phyloP scores from a whole-genome alignment of 2,888 invertebrate species.

The Aphidoletes aphidimyza region DNA sequence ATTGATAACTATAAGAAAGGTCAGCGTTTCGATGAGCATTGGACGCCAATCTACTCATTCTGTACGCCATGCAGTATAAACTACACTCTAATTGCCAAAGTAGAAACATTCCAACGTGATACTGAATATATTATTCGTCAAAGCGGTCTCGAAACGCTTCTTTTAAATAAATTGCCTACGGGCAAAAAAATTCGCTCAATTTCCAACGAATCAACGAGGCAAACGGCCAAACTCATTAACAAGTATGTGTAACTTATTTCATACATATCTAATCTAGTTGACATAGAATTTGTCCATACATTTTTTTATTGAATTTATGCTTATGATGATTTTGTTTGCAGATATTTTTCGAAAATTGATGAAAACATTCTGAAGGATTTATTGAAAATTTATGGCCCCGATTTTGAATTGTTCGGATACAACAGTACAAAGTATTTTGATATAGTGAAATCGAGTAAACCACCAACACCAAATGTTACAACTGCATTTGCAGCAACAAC shows the following conservation, averaged over 20 bases:
- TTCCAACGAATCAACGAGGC: conserved; percentile 65
- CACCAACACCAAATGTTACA: conserved; percentile 11
- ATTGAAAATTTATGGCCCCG: conserved; percentile 73
- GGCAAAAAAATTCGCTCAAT: conserved; percentile 68
- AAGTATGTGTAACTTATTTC: conserved; percentile 66
- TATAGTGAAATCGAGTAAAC: conserved; percentile 64
- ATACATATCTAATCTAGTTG: too few relatives aligned
- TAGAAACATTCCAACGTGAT: conserved; percentile 72
- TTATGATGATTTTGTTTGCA: conserved; percentile 56
- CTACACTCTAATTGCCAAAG: conserved; percentile 73
- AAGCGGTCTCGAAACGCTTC: conserved; percentile 70
- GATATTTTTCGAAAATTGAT: conserved; percentile 71
- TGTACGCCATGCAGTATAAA: conserved; percentile 76
- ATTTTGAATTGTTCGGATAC: conserved; percentile 78
- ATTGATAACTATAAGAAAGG: conserved; percentile 71
- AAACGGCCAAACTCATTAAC: conserved; percentile 68
- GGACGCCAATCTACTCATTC: conserved; percentile 74
- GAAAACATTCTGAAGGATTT: conserved; percentile 70
- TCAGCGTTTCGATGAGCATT: conserved; percentile 73
- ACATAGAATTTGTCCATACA: too few relatives aligned
- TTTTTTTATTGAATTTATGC: neutral
- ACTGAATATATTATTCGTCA: conserved; percentile 72
- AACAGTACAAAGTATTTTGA: conserved; percentile 70
- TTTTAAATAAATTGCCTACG: conserved; percentile 68
- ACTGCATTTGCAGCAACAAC: neutral